Conservation (phyloP, 2,888 invertebrate species). For the Pasiphila rectangulata region DNA sequence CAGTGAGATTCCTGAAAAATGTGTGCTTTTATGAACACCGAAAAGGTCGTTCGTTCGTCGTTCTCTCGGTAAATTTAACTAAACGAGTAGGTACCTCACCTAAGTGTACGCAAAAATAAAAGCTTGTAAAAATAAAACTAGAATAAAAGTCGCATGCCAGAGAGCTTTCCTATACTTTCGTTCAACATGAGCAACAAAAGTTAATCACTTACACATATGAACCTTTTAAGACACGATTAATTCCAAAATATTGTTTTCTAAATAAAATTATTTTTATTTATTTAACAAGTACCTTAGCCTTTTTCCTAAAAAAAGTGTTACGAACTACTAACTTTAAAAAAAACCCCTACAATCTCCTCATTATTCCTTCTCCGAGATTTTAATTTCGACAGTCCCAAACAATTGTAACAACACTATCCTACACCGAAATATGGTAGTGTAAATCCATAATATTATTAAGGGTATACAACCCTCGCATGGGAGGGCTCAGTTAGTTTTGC, state of each 20-base stretch:
- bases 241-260: too few species aligned
- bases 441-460: constrained; percentile 34
- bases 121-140: constrained; percentile 1
- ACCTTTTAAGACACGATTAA: too few species aligned
- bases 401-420: constrained; percentile 33
- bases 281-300: too few species aligned
- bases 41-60: constrained; percentile 21
- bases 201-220: too few species aligned
- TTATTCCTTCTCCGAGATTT: constrained; percentile 34
- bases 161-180: neutral
- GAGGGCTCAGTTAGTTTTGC: constrained; percentile 42
- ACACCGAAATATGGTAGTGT: constrained; percentile 37
- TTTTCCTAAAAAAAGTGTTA: too few species aligned
- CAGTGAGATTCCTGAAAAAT: constrained; percentile 8
- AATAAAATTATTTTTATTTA: too few species aligned
- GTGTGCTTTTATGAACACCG: constrained; percentile 5
- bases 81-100: neutral
- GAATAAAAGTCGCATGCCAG: too few species aligned
- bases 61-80: neutral
- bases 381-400: constrained; percentile 38
- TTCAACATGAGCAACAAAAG: neutral
- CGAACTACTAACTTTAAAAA: too few species aligned
- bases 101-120: constrained; percentile 10
- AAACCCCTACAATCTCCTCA: too few species aligned
- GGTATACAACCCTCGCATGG: constrained; percentile 38